Conservation (phyloP, 2,888 invertebrate species). For the Megastigmus dorsalis region DNA sequence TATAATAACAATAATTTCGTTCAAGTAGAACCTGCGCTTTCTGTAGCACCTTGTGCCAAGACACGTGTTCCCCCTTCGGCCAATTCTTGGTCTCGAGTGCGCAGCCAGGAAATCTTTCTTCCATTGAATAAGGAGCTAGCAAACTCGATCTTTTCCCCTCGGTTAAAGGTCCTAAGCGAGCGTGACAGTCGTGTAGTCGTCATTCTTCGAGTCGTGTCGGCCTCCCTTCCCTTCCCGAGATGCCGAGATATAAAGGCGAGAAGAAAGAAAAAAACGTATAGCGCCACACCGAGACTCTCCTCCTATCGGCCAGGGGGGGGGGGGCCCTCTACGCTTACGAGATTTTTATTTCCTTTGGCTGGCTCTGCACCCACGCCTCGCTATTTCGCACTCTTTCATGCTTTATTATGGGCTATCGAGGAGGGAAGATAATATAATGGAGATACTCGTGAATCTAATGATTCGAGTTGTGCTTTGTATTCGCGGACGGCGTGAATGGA, state of each 20-base stretch:
- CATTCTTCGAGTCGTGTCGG: too few relatives aligned
- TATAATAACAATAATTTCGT: conserved; percentile 29
- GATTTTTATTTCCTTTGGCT: conserved; percentile 32
- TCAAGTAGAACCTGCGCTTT: conserved; percentile 31
- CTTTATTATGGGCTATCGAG: conserved; percentile 3
- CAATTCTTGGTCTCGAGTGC: conserved; percentile 18
- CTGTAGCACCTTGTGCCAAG: conserved; percentile 51
- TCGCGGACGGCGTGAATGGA: background rate
- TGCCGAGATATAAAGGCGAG: conserved; percentile 15
- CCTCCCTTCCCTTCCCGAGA: background rate
- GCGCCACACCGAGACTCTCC: background rate
- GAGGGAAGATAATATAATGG: conserved; percentile 6
- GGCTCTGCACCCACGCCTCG: too few relatives aligned
- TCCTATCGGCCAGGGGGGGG: background rate
- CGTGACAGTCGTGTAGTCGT: conserved; percentile 16
- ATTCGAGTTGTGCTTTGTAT: background rate
- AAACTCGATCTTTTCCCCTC: conserved; percentile 58
- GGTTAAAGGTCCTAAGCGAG: conserved; percentile 44
- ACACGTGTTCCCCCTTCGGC: conserved; percentile 33
- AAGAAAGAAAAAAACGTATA: conserved; percentile 9
- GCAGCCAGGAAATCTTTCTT: conserved; percentile 52
- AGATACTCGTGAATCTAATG: background rate
- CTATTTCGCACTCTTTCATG: background rate
- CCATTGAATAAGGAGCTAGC: conserved; percentile 52
- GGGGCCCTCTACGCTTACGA: background rate